Evolutionary conservation across 2,113 vertebrate genomes (phyloP), one percentile per base, ranked within the genome.

Genomic region (Ibidorhyncha struthersii): DNA sequence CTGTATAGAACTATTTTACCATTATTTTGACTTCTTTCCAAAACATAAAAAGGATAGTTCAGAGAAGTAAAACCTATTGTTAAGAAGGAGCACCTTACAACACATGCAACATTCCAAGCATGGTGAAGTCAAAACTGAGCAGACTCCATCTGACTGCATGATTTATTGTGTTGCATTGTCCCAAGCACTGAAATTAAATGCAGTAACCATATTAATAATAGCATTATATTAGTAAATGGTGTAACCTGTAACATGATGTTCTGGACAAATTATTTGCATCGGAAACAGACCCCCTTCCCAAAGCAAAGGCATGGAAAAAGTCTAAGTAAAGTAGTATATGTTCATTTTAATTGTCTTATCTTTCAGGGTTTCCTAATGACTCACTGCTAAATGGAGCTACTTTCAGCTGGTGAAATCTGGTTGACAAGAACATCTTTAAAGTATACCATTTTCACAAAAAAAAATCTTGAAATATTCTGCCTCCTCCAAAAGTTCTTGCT

Each of bases 351-450:
- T 62, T 91, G 71, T 67, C 21, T 81, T 52, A 49, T 45, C 47
- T 66, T 90, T 91, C 66, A 82, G 43, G 61, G 61, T 82, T 86
- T 86, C 61, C 49, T 67, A 80, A 91, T 86, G 79, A 91, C 67
- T 89, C 84, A 49, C 66, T 86, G 65, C 66, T 87, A 92, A 92
- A 67, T 29, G 14, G 36, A 89, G 58, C n/a, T 58, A 29, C 67
- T 82, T 91, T 55, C 62, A 91, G 81, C 41, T 72, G 38, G 40
- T 65, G 8, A 96, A 81, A 59, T 61, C 49, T 59, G 50, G 73
- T 73, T 92, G 65, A 85, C 82, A 88, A 70, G 53, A 84, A 65
- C 5, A 40, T 84, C 49, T 87, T 80, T 50, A 50, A 92, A 87
- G 17, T 47, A 82, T 30, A 66, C 11, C 9, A 63, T 67, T 89